Evolutionary conservation across 2,888 invertebrate genomes (phyloP).

Genomic region (Zonitis immaculata): DNA sequence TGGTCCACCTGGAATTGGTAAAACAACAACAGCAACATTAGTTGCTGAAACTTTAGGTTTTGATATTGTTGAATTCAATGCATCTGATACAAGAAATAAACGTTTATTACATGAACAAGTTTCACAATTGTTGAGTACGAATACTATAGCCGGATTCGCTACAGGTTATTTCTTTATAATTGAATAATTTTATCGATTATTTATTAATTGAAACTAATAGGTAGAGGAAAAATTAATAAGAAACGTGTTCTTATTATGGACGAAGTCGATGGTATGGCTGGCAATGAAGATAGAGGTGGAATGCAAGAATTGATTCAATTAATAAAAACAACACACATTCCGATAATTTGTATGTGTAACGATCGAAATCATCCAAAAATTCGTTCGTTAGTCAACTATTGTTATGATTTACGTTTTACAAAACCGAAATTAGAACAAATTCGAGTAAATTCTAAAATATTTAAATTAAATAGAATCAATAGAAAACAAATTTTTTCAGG

Average conservation of each 20-base stretch:
- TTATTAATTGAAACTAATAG: too few species aligned
- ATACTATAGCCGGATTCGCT: constrained; percentile 67
- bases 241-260: constrained; percentile 98
- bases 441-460: constrained; percentile 54
- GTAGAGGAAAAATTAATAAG: constrained; percentile 49
- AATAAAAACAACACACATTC: constrained; percentile 82
- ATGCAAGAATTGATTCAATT: constrained; percentile 88
- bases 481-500: constrained; percentile 51
- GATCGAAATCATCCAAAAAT: constrained; percentile 93
- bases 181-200: too few species aligned
- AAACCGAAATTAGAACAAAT: constrained; percentile 88
- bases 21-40: constrained; percentile 85
- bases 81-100: constrained; percentile 94
- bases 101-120: constrained; percentile 79
- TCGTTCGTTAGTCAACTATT: constrained; percentile 86
- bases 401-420: constrained; percentile 84
- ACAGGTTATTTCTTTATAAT: constrained; percentile 50
- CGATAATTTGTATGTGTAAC: constrained; percentile 97
- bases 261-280: constrained; percentile 99
- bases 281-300: constrained; percentile 97
- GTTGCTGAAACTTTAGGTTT: constrained; percentile 87
- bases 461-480: constrained; percentile 3
- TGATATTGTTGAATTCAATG: constrained; percentile 92
- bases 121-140: constrained; percentile 72
- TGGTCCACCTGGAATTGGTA: constrained; percentile 96